Conservation (phyloP, 2,888 invertebrate genomes). For the Hofmannophila pseudospretella region DNA sequence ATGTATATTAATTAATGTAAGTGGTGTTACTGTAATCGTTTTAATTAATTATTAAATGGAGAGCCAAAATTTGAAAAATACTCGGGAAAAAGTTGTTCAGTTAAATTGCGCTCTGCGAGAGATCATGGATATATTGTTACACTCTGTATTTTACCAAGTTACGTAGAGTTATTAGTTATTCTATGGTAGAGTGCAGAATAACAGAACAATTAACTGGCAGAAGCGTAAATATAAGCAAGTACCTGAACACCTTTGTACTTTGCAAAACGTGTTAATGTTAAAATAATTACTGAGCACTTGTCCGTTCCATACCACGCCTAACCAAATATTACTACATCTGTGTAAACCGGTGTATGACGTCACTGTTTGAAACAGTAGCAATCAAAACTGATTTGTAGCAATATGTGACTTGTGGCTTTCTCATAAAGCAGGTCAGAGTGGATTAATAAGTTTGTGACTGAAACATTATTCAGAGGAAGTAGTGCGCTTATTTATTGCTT, state of each 20-base stretch:
- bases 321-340: conserved; percentile 38
- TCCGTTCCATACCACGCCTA: conserved; percentile 21
- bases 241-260: not conserved
- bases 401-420: conserved; percentile 1
- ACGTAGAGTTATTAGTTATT: too few species aligned
- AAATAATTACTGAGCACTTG: conserved; percentile 7
- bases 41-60: too few species aligned
- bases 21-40: too few species aligned
- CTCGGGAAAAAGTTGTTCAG: too few species aligned
- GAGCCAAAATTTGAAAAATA: too few species aligned
- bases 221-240: not conserved
- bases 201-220: too few species aligned
- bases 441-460: not conserved
- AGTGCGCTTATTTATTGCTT: too few species aligned
- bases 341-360: conserved; percentile 33
- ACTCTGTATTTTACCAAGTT: too few species aligned
- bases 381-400: not conserved
- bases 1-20: too few species aligned
- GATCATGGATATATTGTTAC: too few species aligned
- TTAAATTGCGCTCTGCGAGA: too few species aligned
- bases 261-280: conserved; percentile 11
- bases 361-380: conserved; percentile 18
- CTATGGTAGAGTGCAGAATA: too few species aligned
- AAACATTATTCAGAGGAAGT: not conserved
- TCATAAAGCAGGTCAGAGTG: conserved; percentile 1